These are phyloP conservation scores for Drosophila burlai DNA, from an alignment of 1,140 invertebrate genomes.

Conservation along the genomic window DNA sequence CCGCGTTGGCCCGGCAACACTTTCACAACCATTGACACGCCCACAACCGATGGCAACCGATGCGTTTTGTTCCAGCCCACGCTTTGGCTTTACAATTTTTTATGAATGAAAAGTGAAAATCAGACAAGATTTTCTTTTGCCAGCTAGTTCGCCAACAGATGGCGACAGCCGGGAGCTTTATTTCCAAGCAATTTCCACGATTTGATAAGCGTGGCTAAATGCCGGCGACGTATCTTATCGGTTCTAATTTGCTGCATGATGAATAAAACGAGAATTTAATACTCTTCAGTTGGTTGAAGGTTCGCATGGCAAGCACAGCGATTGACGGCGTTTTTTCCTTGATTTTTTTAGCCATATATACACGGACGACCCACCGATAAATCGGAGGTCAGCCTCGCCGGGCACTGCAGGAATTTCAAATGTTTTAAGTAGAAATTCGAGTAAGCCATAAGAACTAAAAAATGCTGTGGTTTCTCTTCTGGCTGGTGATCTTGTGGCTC, in stretches of 20 bases:
- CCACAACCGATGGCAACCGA: conserved; percentile 18
- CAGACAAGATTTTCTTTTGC: background rate
- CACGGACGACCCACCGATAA: background rate
- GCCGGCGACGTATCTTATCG: conserved; percentile 66
- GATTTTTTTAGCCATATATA: conserved; percentile 1
- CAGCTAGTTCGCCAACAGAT: conserved; percentile 36
- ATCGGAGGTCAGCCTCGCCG: conserved; percentile 28
- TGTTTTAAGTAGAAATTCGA: conserved; percentile 45
- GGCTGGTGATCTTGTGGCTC: conserved; percentile 61
- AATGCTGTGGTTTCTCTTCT: conserved; percentile 71
- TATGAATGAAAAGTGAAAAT: conserved; percentile 73
- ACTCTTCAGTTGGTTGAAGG: conserved; percentile 51
- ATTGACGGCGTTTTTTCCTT: conserved; percentile 9
- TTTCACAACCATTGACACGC: conserved; percentile 57
- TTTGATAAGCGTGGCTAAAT: conserved; percentile 63
- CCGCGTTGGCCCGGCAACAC: conserved; percentile 40
- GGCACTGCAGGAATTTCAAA: conserved; percentile 41
- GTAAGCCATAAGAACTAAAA: conserved; percentile 2
- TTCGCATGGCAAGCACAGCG: conserved; percentile 25
- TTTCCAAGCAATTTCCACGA: conserved; percentile 5
- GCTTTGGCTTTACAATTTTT: conserved; percentile 6
- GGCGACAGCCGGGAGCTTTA: conserved; percentile 21
- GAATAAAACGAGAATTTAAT: conserved; percentile 52
- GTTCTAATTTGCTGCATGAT: conserved; percentile 61
- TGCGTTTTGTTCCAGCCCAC: conserved; percentile 40